A percentile compares a stretch with the other conserved stretches of the same genome.
Evolutionary conservation across 1,140 invertebrate genomes (phyloP).

Genomic region (Hycleus cichorii): DNA sequence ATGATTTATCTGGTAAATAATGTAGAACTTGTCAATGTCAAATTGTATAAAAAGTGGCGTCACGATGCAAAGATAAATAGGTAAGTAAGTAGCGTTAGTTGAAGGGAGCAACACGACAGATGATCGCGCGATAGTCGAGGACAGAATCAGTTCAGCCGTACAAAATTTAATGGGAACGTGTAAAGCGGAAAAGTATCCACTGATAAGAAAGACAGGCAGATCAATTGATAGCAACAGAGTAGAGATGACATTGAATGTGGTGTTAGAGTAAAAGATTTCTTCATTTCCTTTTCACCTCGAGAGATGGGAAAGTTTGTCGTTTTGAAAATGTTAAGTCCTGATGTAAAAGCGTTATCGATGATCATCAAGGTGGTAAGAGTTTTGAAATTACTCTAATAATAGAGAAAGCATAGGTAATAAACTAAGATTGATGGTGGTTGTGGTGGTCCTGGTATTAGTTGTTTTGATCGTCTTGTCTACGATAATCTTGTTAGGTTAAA

Average conservation of each 20-base stretch:
- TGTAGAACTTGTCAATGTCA: slow-evolving; percentile 10
- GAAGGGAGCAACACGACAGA: slow-evolving; percentile 17
- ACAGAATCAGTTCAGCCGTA: slow-evolving; percentile 12
- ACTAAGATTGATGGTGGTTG: slow-evolving; percentile 16
- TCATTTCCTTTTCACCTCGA: slow-evolving; percentile 32
- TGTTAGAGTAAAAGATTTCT: slow-evolving; percentile 24
- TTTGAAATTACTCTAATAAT: slow-evolving; percentile 2
- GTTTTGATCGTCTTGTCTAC: slow-evolving; percentile 44
- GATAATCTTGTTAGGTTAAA: slow-evolving; percentile 62
- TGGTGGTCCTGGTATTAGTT: slow-evolving; percentile 28
- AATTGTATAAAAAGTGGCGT: slow-evolving; percentile 13
- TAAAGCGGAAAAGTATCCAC: slow-evolving; percentile 38
- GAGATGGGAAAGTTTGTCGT: slow-evolving; percentile 19
- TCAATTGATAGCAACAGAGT: slow-evolving; percentile 35
- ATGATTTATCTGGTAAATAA: slow-evolving; percentile 17
- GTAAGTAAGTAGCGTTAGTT: slow-evolving; percentile 9
- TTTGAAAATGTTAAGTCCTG: slow-evolving; percentile 13
- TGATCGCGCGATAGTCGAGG: slow-evolving; percentile 20
- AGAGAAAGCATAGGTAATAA: slow-evolving; percentile 24
- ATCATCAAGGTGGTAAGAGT: neutral
- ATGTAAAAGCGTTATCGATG: slow-evolving; percentile 3
- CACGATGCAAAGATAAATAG: slow-evolving; percentile 21
- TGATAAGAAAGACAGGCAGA: slow-evolving; percentile 39
- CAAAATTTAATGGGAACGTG: slow-evolving; percentile 34
- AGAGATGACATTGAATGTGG: slow-evolving; percentile 38